These are phyloP conservation scores for Orthonychiurus folsomi DNA, from an alignment of 2,888 invertebrate species.

Conservation along the genomic window DNA sequence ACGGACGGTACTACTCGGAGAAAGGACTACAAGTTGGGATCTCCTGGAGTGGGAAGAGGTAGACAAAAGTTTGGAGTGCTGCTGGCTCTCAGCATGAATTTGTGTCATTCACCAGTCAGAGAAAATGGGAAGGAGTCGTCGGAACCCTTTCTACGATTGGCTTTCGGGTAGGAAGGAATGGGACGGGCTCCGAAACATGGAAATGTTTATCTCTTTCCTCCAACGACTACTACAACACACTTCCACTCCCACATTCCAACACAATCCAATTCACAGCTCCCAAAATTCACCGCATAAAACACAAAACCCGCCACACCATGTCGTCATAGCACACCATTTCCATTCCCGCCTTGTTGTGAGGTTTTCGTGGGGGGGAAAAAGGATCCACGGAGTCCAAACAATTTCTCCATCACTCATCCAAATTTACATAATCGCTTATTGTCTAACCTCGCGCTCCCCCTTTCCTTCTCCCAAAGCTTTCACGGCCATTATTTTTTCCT, in stretches of 20 bases:
- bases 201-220: constrained; percentile 6
- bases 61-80: neutral
- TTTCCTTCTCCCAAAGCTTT: constrained; percentile 14
- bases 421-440: constrained; percentile 30
- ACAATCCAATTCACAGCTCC: neutral
- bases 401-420: constrained; percentile 18
- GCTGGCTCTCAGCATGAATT: constrained; percentile 22
- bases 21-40: too few relatives aligned
- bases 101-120: constrained; percentile 23
- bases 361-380: neutral
- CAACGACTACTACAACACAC: neutral
- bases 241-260: constrained; percentile 3
- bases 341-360: too few relatives aligned
- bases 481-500: constrained; percentile 27
- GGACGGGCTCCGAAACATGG: constrained; percentile 13
- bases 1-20: neutral
- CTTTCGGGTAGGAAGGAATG: constrained; percentile 15
- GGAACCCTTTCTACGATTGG: constrained; percentile 29
- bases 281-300: neutral
- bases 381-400: constrained; percentile 16
- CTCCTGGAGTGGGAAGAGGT: neutral
- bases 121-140: constrained; percentile 16
- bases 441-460: constrained; percentile 18
- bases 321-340: neutral
- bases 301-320: neutral